phyloP scores from a whole-genome alignment of 2,113 vertebrate species.

The Crotalus horridus region DNA sequence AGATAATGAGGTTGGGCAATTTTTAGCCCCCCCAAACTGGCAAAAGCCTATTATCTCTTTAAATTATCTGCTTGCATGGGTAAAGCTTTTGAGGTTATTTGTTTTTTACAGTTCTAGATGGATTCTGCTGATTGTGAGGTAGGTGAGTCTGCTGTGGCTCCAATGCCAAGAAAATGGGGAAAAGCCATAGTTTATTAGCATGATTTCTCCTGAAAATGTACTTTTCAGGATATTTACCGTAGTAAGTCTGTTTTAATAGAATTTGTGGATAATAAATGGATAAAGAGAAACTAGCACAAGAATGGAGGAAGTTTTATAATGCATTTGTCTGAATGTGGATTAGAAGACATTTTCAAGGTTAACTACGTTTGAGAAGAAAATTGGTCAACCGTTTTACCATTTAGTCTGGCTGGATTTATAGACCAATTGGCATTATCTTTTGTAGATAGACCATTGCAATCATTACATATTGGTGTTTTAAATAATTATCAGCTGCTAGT shows the following conservation, averaged over 20 bases:
- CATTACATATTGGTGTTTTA: background rate
- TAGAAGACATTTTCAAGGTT: background rate
- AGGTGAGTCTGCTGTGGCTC: background rate
- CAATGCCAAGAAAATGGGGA: background rate
- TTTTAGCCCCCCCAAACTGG: background rate
- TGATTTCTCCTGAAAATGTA: background rate
- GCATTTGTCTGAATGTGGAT: background rate
- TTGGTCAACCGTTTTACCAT: background rate
- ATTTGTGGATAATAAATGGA: background rate
- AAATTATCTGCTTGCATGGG: background rate
- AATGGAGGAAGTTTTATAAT: background rate
- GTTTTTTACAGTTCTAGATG: background rate
- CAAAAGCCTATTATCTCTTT: background rate
- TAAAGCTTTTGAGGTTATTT: background rate
- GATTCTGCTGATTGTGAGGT: background rate
- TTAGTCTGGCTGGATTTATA: background rate
- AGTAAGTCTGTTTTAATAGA: background rate
- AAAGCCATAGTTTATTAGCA: background rate
- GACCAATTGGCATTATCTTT: background rate
- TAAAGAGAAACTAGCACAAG: background rate
- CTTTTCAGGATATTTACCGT: background rate
- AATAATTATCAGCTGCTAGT: background rate
- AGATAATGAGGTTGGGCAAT: background rate
- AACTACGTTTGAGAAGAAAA: background rate
- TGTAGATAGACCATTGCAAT: background rate